A percentile compares a stretch with the other conserved stretches of the same genome.
These are phyloP conservation scores for Corythornis madagascariensis DNA, from an alignment of 2,113 vertebrate genomes.

Conservation along the genomic window DNA sequence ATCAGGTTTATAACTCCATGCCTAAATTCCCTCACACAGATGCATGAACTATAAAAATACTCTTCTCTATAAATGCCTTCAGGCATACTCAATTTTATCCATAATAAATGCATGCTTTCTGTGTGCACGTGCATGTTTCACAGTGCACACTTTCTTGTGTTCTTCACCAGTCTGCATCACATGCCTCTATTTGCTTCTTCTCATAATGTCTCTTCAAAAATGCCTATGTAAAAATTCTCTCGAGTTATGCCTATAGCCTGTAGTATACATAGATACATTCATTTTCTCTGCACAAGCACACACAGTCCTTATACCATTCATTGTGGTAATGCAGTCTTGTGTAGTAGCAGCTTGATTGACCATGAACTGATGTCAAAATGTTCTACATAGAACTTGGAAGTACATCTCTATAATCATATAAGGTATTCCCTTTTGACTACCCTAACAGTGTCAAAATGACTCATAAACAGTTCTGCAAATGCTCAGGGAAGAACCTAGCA, in stretches of 20 bases:
- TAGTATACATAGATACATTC: neutral
- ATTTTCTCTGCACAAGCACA: neutral
- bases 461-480: neutral
- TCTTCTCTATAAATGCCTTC: constrained; percentile 19
- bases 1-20: neutral
- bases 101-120: neutral
- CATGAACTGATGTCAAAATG: neutral
- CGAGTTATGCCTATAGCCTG: neutral
- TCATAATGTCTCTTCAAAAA: constrained; percentile 30
- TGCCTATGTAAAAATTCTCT: constrained; percentile 13
- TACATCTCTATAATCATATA: neutral
- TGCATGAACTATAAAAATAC: neutral
- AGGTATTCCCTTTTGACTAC: neutral
- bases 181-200: constrained; percentile 1
- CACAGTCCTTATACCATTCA: neutral
- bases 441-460: neutral
- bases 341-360: neutral
- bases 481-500: neutral
- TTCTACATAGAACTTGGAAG: neutral
- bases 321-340: neutral
- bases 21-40: neutral
- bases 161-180: constrained; percentile 25
- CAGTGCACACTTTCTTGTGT: neutral
- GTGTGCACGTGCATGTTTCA: neutral
- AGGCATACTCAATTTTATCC: neutral